A percentile compares a stretch with the other conserved stretches of the same genome.
These are phyloP conservation scores for Todiramphus saurophagus DNA, from an alignment of 2,113 vertebrate genomes.

Conservation along the genomic window DNA sequence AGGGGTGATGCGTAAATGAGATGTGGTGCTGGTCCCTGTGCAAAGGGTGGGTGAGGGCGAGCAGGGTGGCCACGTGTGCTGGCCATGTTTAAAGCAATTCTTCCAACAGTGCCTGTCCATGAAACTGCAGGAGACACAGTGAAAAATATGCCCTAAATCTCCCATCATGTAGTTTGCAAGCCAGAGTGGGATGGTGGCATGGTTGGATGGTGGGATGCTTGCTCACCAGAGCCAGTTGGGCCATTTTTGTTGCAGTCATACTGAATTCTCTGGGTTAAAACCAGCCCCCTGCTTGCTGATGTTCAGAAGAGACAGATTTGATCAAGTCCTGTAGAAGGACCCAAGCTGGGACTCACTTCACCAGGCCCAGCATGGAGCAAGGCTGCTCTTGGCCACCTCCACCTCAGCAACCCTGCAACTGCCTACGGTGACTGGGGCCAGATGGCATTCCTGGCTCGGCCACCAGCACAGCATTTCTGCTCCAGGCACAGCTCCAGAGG, in stretches of 20 bases:
- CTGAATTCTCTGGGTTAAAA: background rate
- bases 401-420: too few species aligned
- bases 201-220: background rate
- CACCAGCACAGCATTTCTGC: background rate
- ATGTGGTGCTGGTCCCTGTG: fast-evolving
- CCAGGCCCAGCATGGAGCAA: background rate
- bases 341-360: background rate
- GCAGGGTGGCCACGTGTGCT: background rate
- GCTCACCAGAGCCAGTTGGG: background rate
- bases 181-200: background rate
- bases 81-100: background rate
- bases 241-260: background rate
- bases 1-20: background rate
- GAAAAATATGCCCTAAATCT: background rate
- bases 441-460: background rate
- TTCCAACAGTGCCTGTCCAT: too few species aligned
- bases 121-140: background rate
- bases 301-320: background rate
- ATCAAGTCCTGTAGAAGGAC: background rate
- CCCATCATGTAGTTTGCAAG: too few species aligned
- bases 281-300: background rate
- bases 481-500: background rate
- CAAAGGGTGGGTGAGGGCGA: background rate
- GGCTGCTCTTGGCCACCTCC: background rate
- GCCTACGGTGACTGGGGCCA: background rate